These are phyloP conservation scores for Acanthopagrus latus DNA, from an alignment of 2,797 vertebrate genomes.

Conservation along the genomic window DNA sequence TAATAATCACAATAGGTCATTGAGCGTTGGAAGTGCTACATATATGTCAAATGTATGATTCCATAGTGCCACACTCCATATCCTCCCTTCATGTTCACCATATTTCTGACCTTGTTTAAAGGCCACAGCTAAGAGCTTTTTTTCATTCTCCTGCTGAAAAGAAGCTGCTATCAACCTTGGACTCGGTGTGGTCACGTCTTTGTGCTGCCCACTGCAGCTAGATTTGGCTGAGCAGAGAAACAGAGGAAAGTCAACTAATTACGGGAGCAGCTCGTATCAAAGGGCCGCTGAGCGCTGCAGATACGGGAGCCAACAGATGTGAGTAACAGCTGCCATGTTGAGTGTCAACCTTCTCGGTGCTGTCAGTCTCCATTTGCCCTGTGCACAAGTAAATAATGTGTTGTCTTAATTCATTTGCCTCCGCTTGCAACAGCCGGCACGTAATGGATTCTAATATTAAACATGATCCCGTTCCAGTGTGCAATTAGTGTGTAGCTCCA, in stretches of 20 bases:
- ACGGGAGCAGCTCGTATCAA: constrained; percentile 67
- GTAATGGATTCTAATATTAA: constrained; percentile 83
- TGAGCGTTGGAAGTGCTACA: background rate
- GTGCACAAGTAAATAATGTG: constrained; percentile 75
- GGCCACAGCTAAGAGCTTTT: constrained; percentile 29
- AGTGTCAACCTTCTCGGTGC: constrained; percentile 76
- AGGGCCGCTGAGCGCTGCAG: constrained; percentile 65
- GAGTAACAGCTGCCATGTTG: constrained; percentile 81
- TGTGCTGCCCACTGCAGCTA: constrained; percentile 46
- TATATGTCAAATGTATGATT: background rate
- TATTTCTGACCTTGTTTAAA: constrained; percentile 52
- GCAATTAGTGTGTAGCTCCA: constrained; percentile 81
- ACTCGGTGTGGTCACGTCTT: constrained; percentile 19
- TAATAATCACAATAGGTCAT: background rate
- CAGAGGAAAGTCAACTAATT: constrained; percentile 72
- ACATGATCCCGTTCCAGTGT: constrained; percentile 73
- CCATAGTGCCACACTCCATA: background rate
- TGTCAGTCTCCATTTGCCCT: constrained; percentile 80
- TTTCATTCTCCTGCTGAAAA: constrained; percentile 26
- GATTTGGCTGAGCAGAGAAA: constrained; percentile 50
- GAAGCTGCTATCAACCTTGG: constrained; percentile 30
- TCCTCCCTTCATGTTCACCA: constrained; percentile 26
- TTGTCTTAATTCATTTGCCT: constrained; percentile 83
- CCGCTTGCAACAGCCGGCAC: constrained; percentile 71
- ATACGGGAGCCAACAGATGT: constrained; percentile 77